Evolutionary conservation across 2,888 invertebrate species (phyloP).

Genomic region (Linnaemya tessellans): DNA sequence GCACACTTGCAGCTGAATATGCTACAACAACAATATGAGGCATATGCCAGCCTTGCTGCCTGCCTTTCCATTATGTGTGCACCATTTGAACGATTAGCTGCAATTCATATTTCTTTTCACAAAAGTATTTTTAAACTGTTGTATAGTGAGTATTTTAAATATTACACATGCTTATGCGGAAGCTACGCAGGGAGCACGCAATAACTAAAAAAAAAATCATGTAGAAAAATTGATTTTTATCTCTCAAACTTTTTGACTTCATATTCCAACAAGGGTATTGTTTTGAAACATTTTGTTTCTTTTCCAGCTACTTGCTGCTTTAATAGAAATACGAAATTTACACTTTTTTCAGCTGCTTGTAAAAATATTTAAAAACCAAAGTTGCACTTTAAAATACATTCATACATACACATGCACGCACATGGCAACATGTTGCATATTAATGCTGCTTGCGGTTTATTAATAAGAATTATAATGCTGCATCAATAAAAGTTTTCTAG

Average conservation of each 20-base stretch:
- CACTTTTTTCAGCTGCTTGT: background rate
- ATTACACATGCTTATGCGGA: conserved; percentile 73
- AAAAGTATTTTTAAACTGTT: conserved; percentile 68
- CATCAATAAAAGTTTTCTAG: background rate
- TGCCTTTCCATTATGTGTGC: conserved; percentile 35
- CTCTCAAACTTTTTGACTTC: conserved; percentile 13
- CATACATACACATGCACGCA: background rate
- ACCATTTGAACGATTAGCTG: background rate
- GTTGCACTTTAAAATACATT: background rate
- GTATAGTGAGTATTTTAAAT: conserved; percentile 69
- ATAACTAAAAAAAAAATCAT: conserved; percentile 7
- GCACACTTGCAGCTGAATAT: background rate
- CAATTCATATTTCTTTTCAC: background rate
- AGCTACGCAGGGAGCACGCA: conserved; percentile 60
- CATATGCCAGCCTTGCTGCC: conserved; percentile 36
- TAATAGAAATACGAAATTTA: background rate
- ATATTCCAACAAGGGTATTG: conserved; percentile 2
- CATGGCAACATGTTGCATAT: too few relatives aligned
- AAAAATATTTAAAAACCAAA: background rate
- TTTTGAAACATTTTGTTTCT: conserved; percentile 8
- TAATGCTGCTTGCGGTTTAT: background rate
- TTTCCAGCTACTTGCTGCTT: background rate
- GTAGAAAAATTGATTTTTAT: conserved; percentile 26
- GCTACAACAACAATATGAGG: conserved; percentile 43
- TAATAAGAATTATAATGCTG: background rate